Percentiles rank a stretch among this genome's conserved stretches.
Evolutionary conservation across 2,113 vertebrate genomes (phyloP).

Genomic region (Caretta caretta): DNA sequence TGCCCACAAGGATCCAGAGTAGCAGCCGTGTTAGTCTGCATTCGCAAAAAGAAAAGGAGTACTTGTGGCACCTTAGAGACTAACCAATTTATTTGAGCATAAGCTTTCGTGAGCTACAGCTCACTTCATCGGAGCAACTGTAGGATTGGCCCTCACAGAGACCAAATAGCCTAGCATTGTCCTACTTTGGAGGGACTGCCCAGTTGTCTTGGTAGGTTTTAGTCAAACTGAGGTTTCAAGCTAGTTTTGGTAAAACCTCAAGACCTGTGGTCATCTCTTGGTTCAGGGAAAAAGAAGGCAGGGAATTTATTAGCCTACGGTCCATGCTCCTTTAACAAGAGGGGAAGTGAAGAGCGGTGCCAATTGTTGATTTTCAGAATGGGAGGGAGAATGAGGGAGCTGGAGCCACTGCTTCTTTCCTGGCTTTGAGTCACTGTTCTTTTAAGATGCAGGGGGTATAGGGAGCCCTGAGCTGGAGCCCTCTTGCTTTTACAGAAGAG

Average conservation of each 20-base stretch:
- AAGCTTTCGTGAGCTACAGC: no score
- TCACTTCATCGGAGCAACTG: neutral
- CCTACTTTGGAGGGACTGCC: neutral
- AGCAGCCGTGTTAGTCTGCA: no score
- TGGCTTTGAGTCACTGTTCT: neutral
- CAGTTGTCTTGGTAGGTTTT: neutral
- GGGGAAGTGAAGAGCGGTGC: neutral
- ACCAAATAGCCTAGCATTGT: neutral
- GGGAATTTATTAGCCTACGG: neutral
- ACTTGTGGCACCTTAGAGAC: no score
- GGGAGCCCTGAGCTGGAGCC: neutral
- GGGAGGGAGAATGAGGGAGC: neutral
- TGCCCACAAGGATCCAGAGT: accelerated
- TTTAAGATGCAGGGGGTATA: neutral
- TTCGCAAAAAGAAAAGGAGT: no score
- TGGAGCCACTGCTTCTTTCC: neutral
- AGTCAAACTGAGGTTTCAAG: neutral
- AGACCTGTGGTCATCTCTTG: neutral
- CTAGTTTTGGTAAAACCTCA: neutral
- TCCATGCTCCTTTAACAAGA: neutral
- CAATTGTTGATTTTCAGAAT: neutral
- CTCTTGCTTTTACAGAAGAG: neutral
- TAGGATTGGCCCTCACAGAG: neutral
- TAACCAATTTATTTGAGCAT: no score
- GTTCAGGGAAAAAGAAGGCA: neutral